Base-by-base conservation (phyloP, 2,888 invertebrate species). In the Catonia carolina region DNA sequence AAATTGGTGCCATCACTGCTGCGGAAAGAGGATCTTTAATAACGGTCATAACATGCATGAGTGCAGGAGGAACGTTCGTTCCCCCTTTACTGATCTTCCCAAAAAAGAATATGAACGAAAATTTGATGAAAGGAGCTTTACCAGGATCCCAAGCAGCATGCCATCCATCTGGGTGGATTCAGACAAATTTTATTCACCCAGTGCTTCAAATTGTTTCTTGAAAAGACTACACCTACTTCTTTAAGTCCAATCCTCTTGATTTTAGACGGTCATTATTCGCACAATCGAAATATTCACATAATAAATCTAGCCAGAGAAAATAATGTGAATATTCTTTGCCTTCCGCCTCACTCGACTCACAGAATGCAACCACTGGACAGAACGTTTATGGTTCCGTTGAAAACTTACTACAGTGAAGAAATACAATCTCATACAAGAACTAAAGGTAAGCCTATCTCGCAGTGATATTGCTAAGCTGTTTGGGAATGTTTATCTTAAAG, bases 31-130 rank as follows among this genome's bases (percentile, higher is more conserved):
- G 69, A 5, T 65, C 65, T 12, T 60, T 66, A n/a, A 59, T 68
- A 6, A 69, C 69, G 12, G 55, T 66, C 23, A 63, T 67, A 18
- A 62, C 58, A 15, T 65, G 65, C 35, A 67, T 70, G 66, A 66
- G 60, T 55, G 69, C 68, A 35, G 62, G 63, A 41, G 69, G 70
- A 3, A 47, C 64, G 23, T 68, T 60, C 63, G 62, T 72, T n/a
- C 70, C 70, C 2, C 71, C 70, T 2, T 58, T 67, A 22, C 56
- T 71, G 10, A 67, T 72, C 51, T 72, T 69, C 61, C 64, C 65
- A 1, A 52, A 69, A 3, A 67, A 69, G 57, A 66, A 68, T 36
- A 66, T 67, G 64, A 69, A 69, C 33, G 58, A 59, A 0, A 63
- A 67, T 20, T 55, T 71, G 10, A 59, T 68, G 53, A 62, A 68